Conservation (phyloP, 2,888 invertebrate genomes). For the Pardosa pseudoannulata region DNA sequence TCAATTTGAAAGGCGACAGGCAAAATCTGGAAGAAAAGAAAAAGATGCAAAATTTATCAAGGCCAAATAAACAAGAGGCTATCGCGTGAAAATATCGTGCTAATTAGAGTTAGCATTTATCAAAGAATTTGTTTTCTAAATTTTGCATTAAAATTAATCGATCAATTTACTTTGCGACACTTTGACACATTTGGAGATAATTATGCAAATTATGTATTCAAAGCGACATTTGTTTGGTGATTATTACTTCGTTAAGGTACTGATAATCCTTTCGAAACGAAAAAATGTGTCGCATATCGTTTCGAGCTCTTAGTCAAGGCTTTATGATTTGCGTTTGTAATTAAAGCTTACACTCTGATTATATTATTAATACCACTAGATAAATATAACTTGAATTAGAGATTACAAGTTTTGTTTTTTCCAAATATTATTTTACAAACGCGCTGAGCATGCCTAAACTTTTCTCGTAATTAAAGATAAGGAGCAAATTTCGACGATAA, state of each 20-base stretch:
- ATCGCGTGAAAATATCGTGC: neutral
- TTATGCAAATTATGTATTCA: slow-evolving; percentile 6
- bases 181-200: neutral
- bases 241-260: neutral
- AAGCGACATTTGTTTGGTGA: slow-evolving; percentile 2
- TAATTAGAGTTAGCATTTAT: neutral
- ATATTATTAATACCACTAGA: neutral
- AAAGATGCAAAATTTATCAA: too few species aligned
- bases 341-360: neutral
- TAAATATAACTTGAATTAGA: neutral
- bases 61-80: neutral
- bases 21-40: too few species aligned
- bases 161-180: neutral
- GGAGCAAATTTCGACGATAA: too few species aligned
- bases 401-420: neutral
- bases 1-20: too few species aligned
- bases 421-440: too few species aligned
- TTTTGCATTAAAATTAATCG: neutral
- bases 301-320: neutral
- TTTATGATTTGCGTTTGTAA: neutral
- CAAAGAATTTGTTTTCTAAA: neutral
- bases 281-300: neutral
- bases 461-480: neutral
- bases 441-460: neutral
- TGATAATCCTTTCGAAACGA: neutral